Evolutionary conservation across 1,140 invertebrate genomes (phyloP).

Genomic region (Notospermus geniculatus): DNA sequence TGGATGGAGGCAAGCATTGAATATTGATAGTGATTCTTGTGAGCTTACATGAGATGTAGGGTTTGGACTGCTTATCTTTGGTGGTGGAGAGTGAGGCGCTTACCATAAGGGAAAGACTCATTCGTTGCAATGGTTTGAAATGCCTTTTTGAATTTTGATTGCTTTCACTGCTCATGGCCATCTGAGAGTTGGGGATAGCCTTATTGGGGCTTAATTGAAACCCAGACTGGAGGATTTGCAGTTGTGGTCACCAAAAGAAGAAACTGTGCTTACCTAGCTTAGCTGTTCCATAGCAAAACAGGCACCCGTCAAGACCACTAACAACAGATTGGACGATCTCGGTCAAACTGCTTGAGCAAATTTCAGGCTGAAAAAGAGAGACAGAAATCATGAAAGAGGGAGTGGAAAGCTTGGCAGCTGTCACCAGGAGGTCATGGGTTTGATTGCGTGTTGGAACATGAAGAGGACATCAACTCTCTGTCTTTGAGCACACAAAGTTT

Average conservation of each 20-base stretch:
- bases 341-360: constrained; percentile 82
- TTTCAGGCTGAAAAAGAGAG: constrained; percentile 75
- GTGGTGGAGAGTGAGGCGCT: too few relatives aligned
- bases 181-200: neutral
- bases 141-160: too few relatives aligned
- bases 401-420: constrained; percentile 13
- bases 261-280: constrained; percentile 73
- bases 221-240: neutral
- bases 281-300: constrained; percentile 89
- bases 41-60: too few relatives aligned
- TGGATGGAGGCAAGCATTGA: too few relatives aligned
- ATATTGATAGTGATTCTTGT: too few relatives aligned
- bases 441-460: too few relatives aligned
- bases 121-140: too few relatives aligned
- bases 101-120: too few relatives aligned
- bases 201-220: too few relatives aligned
- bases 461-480: too few relatives aligned
- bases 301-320: constrained; percentile 87
- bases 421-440: constrained; percentile 13
- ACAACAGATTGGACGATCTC: constrained; percentile 93
- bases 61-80: too few relatives aligned
- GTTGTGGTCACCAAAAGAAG: neutral
- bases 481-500: too few relatives aligned
- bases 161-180: neutral
- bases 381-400: constrained; percentile 14